Percentiles rank a stretch among this genome's conserved stretches.
These are phyloP conservation scores for Cygnus buccinator DNA, from an alignment of 2,113 vertebrate species.

Conservation along the genomic window DNA sequence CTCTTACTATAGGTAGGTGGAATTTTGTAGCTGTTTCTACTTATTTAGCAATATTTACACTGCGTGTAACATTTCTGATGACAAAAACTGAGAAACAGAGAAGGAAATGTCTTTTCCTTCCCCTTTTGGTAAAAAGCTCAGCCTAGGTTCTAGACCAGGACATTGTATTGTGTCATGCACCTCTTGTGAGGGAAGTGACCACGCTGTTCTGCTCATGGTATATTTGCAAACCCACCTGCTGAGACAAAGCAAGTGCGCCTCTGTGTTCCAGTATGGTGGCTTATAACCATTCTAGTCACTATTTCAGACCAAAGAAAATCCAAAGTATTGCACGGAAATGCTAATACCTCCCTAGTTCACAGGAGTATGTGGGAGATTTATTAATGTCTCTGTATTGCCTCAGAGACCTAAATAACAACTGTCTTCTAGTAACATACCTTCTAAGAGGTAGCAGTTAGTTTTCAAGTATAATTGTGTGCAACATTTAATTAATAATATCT, in stretches of 20 bases:
- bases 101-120: not conserved
- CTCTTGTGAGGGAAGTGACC: not conserved
- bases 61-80: not conserved
- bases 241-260: not conserved
- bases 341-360: not conserved
- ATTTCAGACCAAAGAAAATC: not conserved
- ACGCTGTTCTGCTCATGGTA: not conserved
- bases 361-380: not conserved
- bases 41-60: not conserved
- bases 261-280: not conserved
- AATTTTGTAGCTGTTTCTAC: not conserved
- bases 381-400: not conserved
- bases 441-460: not conserved
- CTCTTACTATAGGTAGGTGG: not conserved
- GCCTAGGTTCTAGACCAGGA: not conserved
- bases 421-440: not conserved
- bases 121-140: not conserved
- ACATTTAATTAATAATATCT: conserved; percentile 17
- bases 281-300: not conserved
- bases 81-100: not conserved
- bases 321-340: not conserved
- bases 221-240: not conserved
- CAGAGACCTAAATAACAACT: not conserved
- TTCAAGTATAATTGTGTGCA: not conserved
- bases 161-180: accelerated